Evolutionary conservation across 92 coral and sea anemone species (phyloP).

Genomic region (Virgularia gustaviana): DNA sequence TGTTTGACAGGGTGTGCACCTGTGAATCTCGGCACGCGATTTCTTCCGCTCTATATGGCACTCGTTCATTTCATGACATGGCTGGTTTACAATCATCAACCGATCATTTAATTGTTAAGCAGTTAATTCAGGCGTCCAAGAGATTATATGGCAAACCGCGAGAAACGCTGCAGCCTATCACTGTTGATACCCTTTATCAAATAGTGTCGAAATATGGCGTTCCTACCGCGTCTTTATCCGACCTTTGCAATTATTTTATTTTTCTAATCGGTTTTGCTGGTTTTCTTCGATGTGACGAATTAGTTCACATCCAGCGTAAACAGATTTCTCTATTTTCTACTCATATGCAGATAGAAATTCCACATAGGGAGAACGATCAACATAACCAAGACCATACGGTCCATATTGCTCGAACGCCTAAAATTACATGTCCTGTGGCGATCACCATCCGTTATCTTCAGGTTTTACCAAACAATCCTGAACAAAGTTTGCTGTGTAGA

Average conservation of each 20-base stretch:
- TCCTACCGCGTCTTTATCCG: slow-evolving; percentile 22
- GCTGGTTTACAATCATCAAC: slow-evolving; percentile 59
- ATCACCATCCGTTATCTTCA: not conserved
- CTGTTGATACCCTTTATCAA: slow-evolving; percentile 5
- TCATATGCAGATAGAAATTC: slow-evolving; percentile 11
- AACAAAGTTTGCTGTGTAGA: not conserved
- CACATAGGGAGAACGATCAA: slow-evolving; percentile 16
- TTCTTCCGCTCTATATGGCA: slow-evolving; percentile 44
- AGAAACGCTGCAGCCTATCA: slow-evolving; percentile 3
- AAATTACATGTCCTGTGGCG: not conserved
- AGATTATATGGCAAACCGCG: slow-evolving; percentile 49
- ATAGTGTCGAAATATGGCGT: slow-evolving; percentile 7
- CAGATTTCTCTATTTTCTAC: not conserved
- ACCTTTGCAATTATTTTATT: slow-evolving; percentile 39
- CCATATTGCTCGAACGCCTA: not conserved
- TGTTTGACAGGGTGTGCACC: not conserved
- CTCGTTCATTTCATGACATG: slow-evolving; percentile 50
- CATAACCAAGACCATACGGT: slow-evolving; percentile 11
- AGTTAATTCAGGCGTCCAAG: slow-evolving; percentile 49
- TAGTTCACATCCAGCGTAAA: slow-evolving; percentile 8
- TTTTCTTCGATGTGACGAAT: slow-evolving; percentile 1
- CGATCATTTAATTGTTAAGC: slow-evolving; percentile 47
- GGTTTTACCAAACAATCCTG: slow-evolving; percentile 5
- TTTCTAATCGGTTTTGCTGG: slow-evolving; percentile 10
- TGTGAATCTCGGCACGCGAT: slow-evolving; percentile 42